Percentiles rank a stretch among this genome's conserved stretches.
These are phyloP conservation scores for Xiphydria camelus DNA, from an alignment of 2,888 invertebrate genomes.

Conservation along the genomic window DNA sequence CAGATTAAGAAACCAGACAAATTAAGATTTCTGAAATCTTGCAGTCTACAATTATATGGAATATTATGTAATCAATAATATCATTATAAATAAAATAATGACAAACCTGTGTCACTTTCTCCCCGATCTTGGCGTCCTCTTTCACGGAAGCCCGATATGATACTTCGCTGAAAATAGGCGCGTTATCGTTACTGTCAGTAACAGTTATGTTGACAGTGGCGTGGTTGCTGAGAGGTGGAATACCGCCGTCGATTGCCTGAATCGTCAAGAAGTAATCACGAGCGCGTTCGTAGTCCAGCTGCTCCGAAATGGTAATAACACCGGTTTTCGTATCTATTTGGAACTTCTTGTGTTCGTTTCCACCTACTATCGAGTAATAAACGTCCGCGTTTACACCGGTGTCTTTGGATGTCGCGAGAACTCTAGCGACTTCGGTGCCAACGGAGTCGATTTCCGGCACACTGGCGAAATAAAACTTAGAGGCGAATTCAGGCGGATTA, in stretches of 20 bases:
- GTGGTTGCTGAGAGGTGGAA: slow-evolving; percentile 85
- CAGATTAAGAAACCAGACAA: slow-evolving; percentile 20
- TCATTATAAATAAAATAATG: slow-evolving; percentile 4
- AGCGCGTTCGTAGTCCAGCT: slow-evolving; percentile 85
- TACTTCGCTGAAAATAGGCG: slow-evolving; percentile 77
- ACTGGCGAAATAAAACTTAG: slow-evolving; percentile 75
- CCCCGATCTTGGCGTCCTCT: slow-evolving; percentile 77
- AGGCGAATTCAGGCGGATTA: slow-evolving; percentile 93
- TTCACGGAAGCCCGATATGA: slow-evolving; percentile 76
- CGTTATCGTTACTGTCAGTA: slow-evolving; percentile 85
- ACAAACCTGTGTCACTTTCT: slow-evolving; percentile 72
- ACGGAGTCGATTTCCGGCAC: slow-evolving; percentile 78
- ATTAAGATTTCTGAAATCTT: background rate
- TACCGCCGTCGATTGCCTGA: slow-evolving; percentile 87
- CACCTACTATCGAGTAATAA: slow-evolving; percentile 82
- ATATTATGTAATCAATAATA: background rate
- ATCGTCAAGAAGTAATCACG: slow-evolving; percentile 85
- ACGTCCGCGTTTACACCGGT: slow-evolving; percentile 93
- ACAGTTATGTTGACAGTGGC: slow-evolving; percentile 86
- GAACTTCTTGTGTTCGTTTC: slow-evolving; percentile 88
- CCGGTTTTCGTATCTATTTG: slow-evolving; percentile 74
- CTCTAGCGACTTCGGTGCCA: slow-evolving; percentile 79
- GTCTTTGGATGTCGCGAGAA: slow-evolving; percentile 90
- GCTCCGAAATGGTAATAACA: slow-evolving; percentile 74
- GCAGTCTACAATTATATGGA: background rate